Evolutionary conservation across 2,797 vertebrate species (phyloP).

Genomic region (Diceros bicornis): DNA sequence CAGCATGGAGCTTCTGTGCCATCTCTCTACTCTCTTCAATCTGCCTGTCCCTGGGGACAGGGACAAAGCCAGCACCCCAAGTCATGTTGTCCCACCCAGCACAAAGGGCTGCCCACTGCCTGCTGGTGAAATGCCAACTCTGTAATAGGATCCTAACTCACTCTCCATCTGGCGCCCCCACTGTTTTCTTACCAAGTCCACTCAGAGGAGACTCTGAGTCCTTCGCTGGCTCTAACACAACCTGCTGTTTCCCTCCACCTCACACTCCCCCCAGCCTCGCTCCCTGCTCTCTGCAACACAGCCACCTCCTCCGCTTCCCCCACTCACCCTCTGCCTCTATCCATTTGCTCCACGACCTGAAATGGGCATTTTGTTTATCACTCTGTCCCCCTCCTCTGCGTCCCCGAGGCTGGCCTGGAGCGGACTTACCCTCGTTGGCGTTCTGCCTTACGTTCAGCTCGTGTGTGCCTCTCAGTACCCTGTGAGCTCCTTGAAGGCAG

Average conservation of each 20-base stretch:
- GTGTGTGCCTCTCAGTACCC: background rate
- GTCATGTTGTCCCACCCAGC: background rate
- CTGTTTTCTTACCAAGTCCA: background rate
- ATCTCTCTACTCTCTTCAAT: background rate
- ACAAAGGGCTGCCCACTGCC: background rate
- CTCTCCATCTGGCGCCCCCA: background rate
- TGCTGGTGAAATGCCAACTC: background rate
- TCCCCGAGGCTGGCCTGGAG: background rate
- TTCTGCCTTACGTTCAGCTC: background rate
- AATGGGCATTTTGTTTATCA: background rate
- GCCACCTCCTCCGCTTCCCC: background rate
- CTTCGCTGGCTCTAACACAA: background rate
- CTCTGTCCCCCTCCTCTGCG: background rate
- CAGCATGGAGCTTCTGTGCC: background rate
- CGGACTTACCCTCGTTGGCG: constrained; percentile 12
- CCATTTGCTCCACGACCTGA: background rate
- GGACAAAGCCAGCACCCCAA: background rate
- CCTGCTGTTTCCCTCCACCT: background rate
- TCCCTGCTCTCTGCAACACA: background rate
- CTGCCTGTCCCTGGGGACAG: background rate
- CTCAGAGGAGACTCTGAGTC: background rate
- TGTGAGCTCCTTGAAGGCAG: background rate
- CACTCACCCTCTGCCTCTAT: no score
- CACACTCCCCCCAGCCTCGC: background rate
- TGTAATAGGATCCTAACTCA: rapidly evolving